Percentiles rank a stretch among this genome's conserved stretches.
Evolutionary conservation across 2,888 invertebrate species (phyloP).

Genomic region (Unio pictorum): DNA sequence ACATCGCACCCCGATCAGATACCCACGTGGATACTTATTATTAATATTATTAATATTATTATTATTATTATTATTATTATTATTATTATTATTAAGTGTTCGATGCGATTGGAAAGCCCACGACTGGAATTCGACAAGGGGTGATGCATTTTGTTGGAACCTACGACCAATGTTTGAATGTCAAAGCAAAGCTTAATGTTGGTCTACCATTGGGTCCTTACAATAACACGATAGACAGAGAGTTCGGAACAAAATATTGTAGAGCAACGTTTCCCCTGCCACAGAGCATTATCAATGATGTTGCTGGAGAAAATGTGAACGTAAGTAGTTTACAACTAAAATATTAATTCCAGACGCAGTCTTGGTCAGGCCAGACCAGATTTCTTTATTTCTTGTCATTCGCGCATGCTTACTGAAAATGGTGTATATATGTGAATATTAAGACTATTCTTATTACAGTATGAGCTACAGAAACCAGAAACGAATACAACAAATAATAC

Average conservation of each 20-base stretch:
- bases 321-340: conserved; percentile 11
- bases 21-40: too few relatives aligned
- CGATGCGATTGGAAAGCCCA: conserved; percentile 57
- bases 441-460: too few relatives aligned
- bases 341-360: too few relatives aligned
- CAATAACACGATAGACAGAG: conserved; percentile 3
- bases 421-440: too few relatives aligned
- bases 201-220: conserved; percentile 11
- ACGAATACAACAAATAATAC: too few relatives aligned
- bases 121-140: conserved; percentile 47
- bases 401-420: too few relatives aligned
- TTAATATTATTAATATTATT: too few relatives aligned
- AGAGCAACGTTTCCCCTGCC: conserved; percentile 43
- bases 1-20: too few relatives aligned
- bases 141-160: conserved; percentile 48
- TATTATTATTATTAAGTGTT: conserved; percentile 40
- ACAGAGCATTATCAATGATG: conserved; percentile 14
- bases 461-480: too few relatives aligned
- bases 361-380: too few relatives aligned
- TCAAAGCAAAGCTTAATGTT: conserved; percentile 19
- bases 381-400: too few relatives aligned
- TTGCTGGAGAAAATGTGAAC: conserved; percentile 29
- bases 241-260: conserved; percentile 42
- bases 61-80: too few relatives aligned
- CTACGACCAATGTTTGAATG: conserved; percentile 48